A percentile compares a stretch with the other conserved stretches of the same genome.
These are phyloP conservation scores for Solen grandis DNA, from an alignment of 1,140 invertebrate genomes.

Conservation along the genomic window DNA sequence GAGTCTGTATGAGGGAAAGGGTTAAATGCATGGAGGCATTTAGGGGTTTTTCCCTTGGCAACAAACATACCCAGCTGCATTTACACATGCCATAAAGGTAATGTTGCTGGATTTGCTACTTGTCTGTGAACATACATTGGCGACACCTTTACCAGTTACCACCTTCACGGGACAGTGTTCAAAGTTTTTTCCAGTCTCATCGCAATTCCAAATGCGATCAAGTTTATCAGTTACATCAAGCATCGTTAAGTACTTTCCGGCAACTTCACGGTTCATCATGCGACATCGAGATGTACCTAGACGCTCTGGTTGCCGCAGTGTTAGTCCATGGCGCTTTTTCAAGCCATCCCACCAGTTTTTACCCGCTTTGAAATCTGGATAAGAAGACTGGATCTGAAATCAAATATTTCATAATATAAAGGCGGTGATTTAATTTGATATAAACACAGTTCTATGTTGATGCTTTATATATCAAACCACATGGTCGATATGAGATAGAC, in stretches of 20 bases:
- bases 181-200: constrained; percentile 29
- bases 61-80: constrained; percentile 43
- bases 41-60: constrained; percentile 48
- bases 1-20: too few species aligned
- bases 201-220: constrained; percentile 46
- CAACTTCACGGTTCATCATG: constrained; percentile 43
- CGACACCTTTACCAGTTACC: constrained; percentile 8
- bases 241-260: constrained; percentile 35
- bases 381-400: constrained; percentile 1
- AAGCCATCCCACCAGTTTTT: constrained; percentile 53
- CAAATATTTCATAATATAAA: too few species aligned
- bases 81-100: constrained; percentile 31
- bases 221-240: constrained; percentile 24
- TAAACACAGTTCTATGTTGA: too few species aligned
- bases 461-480: too few species aligned
- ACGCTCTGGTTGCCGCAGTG: constrained; percentile 32
- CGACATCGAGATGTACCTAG: neutral
- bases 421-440: too few species aligned
- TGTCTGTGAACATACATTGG: neutral
- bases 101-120: constrained; percentile 10
- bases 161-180: constrained; percentile 24
- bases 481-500: too few species aligned
- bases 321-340: neutral
- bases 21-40: neutral
- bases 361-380: constrained; percentile 25